Percentiles rank a stretch among this genome's conserved stretches.
Conservation (phyloP, 2,797 vertebrate species). For the Eutrigla gurnardus region DNA sequence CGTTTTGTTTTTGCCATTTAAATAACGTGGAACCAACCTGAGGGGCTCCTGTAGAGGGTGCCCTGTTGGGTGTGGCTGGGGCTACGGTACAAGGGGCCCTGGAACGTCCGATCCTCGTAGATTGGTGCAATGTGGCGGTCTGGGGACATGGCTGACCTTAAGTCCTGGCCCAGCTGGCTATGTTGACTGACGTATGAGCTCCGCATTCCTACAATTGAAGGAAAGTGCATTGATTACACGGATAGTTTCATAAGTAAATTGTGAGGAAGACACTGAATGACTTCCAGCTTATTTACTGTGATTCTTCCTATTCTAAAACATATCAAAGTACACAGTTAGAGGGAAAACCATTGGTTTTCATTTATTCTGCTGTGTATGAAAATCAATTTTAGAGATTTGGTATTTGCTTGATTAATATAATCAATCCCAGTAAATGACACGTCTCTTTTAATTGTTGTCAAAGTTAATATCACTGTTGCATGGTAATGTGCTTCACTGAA, state of each 20-base stretch:
- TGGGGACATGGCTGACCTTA: constrained; percentile 90
- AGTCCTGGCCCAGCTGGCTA: constrained; percentile 92
- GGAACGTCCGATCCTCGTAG: constrained; percentile 94
- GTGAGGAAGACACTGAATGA: constrained; percentile 4
- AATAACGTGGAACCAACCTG: constrained; percentile 82
- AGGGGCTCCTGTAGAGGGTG: constrained; percentile 88
- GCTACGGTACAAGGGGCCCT: constrained; percentile 92
- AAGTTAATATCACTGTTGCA: constrained; percentile 16
- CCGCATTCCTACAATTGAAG: constrained; percentile 85
- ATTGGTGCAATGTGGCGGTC: constrained; percentile 96
- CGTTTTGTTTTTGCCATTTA: background rate
- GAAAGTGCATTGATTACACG: background rate
- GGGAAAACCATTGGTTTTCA: background rate
- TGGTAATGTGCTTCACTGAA: background rate
- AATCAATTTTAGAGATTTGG: constrained; percentile 2
- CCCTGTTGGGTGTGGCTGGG: constrained; percentile 90
- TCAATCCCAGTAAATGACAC: constrained; percentile 31
- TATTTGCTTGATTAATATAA: constrained; percentile 12
- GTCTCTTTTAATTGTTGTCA: constrained; percentile 43
- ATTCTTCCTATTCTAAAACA: background rate
- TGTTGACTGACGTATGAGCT: constrained; percentile 95
- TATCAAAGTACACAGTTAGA: background rate
- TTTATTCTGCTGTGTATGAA: background rate
- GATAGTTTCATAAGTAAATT: constrained; percentile 6
- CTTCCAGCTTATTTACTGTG: constrained; percentile 1